phyloP scores from a whole-genome alignment of 2,113 vertebrate genomes.

The Sebastes schlegelii region DNA sequence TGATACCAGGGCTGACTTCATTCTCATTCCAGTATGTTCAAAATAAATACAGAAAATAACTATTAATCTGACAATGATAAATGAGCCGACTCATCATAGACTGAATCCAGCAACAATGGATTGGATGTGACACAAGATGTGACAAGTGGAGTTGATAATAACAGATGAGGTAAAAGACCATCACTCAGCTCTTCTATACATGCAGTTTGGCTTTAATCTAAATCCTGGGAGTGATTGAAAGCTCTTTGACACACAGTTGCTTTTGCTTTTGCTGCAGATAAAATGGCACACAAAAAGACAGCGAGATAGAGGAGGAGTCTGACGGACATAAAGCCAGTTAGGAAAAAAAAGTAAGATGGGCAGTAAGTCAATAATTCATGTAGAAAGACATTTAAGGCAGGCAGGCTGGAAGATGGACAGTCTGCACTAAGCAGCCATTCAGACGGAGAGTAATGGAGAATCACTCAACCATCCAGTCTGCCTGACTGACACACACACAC shows the following conservation, averaged over 20 bases:
- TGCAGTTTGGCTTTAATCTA: constrained; percentile 18
- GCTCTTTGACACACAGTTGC: background rate
- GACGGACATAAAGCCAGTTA: background rate
- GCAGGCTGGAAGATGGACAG: constrained; percentile 23
- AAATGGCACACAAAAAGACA: constrained; percentile 40
- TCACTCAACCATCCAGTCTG: constrained; percentile 31
- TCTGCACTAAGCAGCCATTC: constrained; percentile 26
- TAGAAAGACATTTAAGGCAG: constrained; percentile 30
- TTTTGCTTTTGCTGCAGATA: constrained; percentile 18
- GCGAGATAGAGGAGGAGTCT: background rate
- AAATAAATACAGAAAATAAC: constrained; percentile 18
- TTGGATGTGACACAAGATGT: background rate
- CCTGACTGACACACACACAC: constrained; percentile 15
- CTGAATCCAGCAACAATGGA: constrained; percentile 12
- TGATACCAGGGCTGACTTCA: background rate
- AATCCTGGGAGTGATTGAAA: background rate
- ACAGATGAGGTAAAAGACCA: constrained; percentile 10
- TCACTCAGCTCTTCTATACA: background rate
- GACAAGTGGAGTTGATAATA: constrained; percentile 12
- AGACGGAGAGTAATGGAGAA: constrained; percentile 47
- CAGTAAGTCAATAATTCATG: constrained; percentile 60
- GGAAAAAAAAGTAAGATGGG: background rate
- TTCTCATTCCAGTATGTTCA: background rate
- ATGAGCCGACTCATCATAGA: background rate
- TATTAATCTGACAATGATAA: constrained; percentile 10